These are phyloP conservation scores for Hemicentrotus pulcherrimus DNA, from an alignment of 35 echinoderm and acorn worm species.

Conservation along the genomic window DNA sequence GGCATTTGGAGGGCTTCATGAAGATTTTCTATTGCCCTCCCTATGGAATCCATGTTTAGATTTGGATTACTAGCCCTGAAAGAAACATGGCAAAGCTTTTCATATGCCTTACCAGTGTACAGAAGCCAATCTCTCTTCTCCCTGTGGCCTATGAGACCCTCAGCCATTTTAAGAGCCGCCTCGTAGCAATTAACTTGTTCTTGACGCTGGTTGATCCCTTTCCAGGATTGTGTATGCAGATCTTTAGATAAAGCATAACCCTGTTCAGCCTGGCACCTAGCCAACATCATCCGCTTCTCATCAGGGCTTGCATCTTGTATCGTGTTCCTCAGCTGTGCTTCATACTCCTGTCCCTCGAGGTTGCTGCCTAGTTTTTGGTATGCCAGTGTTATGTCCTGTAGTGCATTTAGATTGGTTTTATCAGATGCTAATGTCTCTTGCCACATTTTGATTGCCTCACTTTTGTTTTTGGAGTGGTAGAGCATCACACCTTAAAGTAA, in stretches of 20 bases:
- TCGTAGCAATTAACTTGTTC: background rate
- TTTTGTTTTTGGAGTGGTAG: constrained; percentile 31
- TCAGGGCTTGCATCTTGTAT: background rate
- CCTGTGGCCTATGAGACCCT: background rate
- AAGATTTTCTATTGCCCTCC: background rate
- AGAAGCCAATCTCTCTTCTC: constrained; percentile 48
- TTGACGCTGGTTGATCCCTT: background rate
- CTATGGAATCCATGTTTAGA: background rate
- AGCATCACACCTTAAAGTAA: background rate
- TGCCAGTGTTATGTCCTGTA: background rate
- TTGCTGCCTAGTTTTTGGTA: background rate
- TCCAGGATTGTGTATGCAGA: constrained; percentile 30
- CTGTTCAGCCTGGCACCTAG: constrained; percentile 20
- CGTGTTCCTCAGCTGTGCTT: background rate
- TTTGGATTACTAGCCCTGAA: background rate
- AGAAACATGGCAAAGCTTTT: background rate
- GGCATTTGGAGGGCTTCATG: background rate
- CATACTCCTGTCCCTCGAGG: background rate
- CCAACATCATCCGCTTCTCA: background rate
- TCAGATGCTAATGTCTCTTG: background rate
- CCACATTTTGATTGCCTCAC: background rate
- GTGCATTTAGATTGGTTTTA: background rate
- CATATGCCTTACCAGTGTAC: constrained; percentile 22
- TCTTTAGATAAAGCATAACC: constrained; percentile 12
- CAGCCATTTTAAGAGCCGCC: background rate